Conservation (phyloP, 2,888 invertebrate genomes). For the Pollenia griseotomentosa region DNA sequence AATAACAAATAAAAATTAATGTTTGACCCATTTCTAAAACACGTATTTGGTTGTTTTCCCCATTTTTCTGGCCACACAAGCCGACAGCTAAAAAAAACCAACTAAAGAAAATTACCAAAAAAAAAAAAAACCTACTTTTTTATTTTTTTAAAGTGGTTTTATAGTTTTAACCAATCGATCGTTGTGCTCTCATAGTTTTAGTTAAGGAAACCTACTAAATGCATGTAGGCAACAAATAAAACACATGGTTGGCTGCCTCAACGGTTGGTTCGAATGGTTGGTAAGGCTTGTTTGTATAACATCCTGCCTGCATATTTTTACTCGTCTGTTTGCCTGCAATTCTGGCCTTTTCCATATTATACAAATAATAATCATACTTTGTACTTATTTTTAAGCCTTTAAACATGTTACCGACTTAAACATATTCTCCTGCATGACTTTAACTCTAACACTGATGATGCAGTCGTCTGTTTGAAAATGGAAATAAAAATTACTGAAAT, state of each 20-base stretch:
- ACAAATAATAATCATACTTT: conserved; percentile 49
- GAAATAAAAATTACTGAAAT: conserved; percentile 24
- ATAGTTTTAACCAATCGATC: conserved; percentile 53
- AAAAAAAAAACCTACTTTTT: neutral
- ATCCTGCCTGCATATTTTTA: conserved; percentile 18
- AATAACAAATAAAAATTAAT: neutral
- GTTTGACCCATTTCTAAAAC: conserved; percentile 52
- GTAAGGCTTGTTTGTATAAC: neutral
- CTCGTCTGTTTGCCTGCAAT: conserved; percentile 1
- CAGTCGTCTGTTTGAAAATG: neutral
- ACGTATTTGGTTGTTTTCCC: conserved; percentile 30
- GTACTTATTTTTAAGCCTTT: conserved; percentile 56
- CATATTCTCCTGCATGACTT: conserved; percentile 26
- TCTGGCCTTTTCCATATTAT: conserved; percentile 9
- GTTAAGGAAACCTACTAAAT: conserved; percentile 29
- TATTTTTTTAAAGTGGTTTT: conserved; percentile 29
- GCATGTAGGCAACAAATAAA: conserved; percentile 43
- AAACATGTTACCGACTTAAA: conserved; percentile 55
- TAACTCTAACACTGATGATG: conserved; percentile 1
- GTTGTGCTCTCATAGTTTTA: conserved; percentile 44
- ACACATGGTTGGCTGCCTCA: conserved; percentile 31
- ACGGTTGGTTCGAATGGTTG: neutral
- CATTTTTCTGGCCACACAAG: conserved; percentile 27
- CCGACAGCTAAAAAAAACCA: conserved; percentile 15
- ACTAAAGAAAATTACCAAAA: conserved; percentile 10